Evolutionary conservation across 92 coral and sea anemone genomes (phyloP).

Genomic region (Hydrozoanthus gracilis): DNA sequence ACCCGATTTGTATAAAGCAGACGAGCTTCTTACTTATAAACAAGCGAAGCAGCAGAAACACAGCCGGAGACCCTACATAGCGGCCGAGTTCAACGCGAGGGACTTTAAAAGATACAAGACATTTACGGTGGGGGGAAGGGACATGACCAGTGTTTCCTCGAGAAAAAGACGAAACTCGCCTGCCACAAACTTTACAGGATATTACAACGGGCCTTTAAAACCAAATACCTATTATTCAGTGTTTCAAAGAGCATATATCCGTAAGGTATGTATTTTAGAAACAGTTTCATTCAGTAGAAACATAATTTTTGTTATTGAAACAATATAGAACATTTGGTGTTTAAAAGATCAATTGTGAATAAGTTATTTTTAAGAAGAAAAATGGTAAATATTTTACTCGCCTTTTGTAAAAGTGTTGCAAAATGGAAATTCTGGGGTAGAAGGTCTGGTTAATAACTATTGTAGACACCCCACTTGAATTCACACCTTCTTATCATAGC

Average conservation of each 20-base stretch:
- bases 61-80: conserved; percentile 67
- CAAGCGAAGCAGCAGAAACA: conserved; percentile 61
- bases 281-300: too few relatives aligned
- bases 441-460: too few relatives aligned
- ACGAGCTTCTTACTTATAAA: conserved; percentile 65
- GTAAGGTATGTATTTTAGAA: conserved; percentile 56
- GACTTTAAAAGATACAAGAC: conserved; percentile 54
- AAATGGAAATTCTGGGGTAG: too few relatives aligned
- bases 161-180: conserved; percentile 44
- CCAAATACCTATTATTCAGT: conserved; percentile 71
- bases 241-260: conserved; percentile 81
- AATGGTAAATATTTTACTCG: too few relatives aligned
- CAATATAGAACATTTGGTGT: too few relatives aligned
- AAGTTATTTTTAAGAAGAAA: too few relatives aligned
- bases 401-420: too few relatives aligned
- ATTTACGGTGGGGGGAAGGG: conserved; percentile 71
- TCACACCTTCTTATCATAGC: too few relatives aligned
- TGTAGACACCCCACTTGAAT: too few relatives aligned
- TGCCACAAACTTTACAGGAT: conserved; percentile 38
- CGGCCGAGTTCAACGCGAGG: conserved; percentile 69
- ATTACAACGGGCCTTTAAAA: conserved; percentile 79
- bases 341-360: too few relatives aligned
- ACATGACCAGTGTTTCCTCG: neutral
- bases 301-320: too few relatives aligned
- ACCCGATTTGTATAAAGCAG: conserved; percentile 56